Base-by-base conservation (phyloP, 2,113 vertebrate species). In the Phalacrocorax brasilianus region DNA sequence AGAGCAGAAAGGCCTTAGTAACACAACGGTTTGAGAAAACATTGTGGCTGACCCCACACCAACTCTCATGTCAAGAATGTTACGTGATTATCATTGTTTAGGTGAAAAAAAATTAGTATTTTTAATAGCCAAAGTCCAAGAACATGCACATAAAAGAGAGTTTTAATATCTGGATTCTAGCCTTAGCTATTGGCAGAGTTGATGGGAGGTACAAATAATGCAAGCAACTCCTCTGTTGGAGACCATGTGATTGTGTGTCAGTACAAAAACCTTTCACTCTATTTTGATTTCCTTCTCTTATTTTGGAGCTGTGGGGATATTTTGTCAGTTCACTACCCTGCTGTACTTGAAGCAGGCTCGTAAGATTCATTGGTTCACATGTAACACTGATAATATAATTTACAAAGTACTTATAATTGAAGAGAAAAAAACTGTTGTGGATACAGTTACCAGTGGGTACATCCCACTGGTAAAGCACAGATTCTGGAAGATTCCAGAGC, bases 301-400 rank as follows among this genome's bases (percentile, higher is more conserved):
- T 33, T 91, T 78, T 92, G 91, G 91, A 94, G 84, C 66, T 95
- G n/a, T 93, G 95, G 95, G 96, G 95, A 97, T 97, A 95, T 85
- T 92, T 92, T 81, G 2, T 85, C 79, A 82, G 22, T 87, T 93
- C 53, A 47, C 20, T 93, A 50, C 70, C 62, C 62, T 89, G 13
- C 86, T 81, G 52, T 85, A 76, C 49, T 85, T 91, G n/a, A 84
- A 87, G 84, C 77, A 82, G 91, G 62, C 55, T 94, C 49, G 42
- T 71, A 27, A 67, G 55, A 63, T 56, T 82, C 22, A 38, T 58
- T 28, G 9, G 15, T 61, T 88, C 49, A 49, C 5, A 9, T 45
- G 2, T 70, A 62, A 87, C 13, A 62, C 19, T 86, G 68, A 27
- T 68, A 47, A 30, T 61, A 76, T 19, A n/a, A 85, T 91, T 83